Evolutionary conservation across 2,797 vertebrate genomes (phyloP).

Genomic region (Limnodromus scolopaceus): DNA sequence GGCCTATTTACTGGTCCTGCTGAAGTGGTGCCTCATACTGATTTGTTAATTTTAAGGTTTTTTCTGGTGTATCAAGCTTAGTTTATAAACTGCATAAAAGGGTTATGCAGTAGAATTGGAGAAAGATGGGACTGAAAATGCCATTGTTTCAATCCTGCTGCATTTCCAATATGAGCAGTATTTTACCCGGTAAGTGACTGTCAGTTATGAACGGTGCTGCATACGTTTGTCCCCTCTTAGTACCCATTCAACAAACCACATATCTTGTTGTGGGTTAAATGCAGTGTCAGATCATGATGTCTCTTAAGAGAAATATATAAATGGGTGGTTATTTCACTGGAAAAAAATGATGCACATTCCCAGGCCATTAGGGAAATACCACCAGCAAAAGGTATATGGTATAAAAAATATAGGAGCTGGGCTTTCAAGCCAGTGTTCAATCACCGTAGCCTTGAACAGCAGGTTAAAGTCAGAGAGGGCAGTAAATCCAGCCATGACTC

Average conservation of each 20-base stretch:
- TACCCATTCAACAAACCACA: slow-evolving; percentile 19
- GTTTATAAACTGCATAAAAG: neutral
- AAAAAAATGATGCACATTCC: slow-evolving; percentile 45
- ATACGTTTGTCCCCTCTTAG: neutral
- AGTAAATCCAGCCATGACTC: slow-evolving; percentile 67
- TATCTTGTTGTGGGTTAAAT: slow-evolving; percentile 56
- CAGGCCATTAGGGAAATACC: slow-evolving; percentile 64
- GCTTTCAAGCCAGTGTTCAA: slow-evolving; percentile 67
- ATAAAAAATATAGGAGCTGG: slow-evolving; percentile 54
- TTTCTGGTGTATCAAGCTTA: neutral
- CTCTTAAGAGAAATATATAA: slow-evolving; percentile 56
- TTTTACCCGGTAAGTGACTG: slow-evolving; percentile 21
- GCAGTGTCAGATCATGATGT: slow-evolving; percentile 38
- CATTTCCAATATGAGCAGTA: neutral
- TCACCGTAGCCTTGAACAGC: slow-evolving; percentile 71
- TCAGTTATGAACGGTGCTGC: neutral
- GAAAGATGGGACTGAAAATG: neutral
- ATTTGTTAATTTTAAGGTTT: neutral
- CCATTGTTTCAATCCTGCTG: neutral
- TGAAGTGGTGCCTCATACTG: neutral
- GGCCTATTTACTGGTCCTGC: neutral
- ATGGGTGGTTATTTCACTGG: slow-evolving; percentile 52
- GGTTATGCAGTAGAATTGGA: neutral
- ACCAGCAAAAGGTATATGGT: slow-evolving; percentile 37
- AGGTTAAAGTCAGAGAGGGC: slow-evolving; percentile 56